Base-by-base conservation (phyloP, 1,140 invertebrate genomes). In the Papilio xuthus region DNA sequence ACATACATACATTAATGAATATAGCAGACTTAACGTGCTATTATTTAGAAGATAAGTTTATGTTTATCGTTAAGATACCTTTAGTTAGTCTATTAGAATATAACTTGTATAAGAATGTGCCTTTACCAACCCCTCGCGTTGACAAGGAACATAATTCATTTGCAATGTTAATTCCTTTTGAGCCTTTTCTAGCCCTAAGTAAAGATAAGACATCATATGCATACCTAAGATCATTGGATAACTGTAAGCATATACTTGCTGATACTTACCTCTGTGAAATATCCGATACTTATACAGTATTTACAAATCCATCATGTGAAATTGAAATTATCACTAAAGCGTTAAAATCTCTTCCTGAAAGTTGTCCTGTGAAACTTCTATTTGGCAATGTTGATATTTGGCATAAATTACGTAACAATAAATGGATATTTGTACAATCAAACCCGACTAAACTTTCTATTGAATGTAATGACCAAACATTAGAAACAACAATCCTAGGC, bases 1-100 rank as follows among this genome's bases (percentile, higher is more conserved):
- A 82, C 42, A 82, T 82, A 42, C 41, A 82, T 63, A 71, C 41
- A n/a, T 47, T 82, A 56, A 41, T 79, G 9, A 82, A 81, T 78
- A 44, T 80, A 18, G 81, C 78, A 32, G 75, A 76, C 71, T 72
- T 83, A 37, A 70, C 70, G 23, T 72, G 47, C 9, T 81, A 79
- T 28, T 77, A 81, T 56, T 32, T 20, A 26, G 37, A 79, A 28
- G 67, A 77, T 79, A 77, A 69, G 23, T 41, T 77, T 67, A 32
- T 77, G 20, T 77, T 28, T 41, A 67, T 81, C 18, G 41, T 79
- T 73, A 72, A 76, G 32, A 42, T 81, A 20, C 80, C 80, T 20
- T 50, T 81, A n/a, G 80, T 79, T 18, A 67, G 32, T 37, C 12
- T 72, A 10, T 44, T 41, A 10, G 23, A 75, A 74, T 81, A 78